A percentile compares a stretch with the other conserved stretches of the same genome.
Conservation (phyloP, 2,113 vertebrate species). For the Gila orcuttii region DNA sequence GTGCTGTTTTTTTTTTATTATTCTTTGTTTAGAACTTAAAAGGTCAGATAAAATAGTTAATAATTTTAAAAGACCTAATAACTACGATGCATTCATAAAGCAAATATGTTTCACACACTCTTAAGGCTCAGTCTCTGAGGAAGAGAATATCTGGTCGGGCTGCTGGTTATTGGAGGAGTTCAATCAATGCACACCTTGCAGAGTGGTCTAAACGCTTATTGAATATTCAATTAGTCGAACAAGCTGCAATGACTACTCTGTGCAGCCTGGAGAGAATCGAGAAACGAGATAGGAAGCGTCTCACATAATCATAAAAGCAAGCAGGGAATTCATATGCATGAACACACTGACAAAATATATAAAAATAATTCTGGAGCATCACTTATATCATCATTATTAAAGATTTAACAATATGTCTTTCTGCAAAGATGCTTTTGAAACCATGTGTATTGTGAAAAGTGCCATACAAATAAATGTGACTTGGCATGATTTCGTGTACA, state of each 20-base stretch:
- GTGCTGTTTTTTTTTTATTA: no score
- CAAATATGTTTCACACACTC: no score
- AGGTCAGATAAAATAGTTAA: no score
- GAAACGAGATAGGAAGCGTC: neutral
- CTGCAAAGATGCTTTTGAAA: no score
- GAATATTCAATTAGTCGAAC: slow-evolving; percentile 53
- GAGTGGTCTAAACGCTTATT: slow-evolving; percentile 44
- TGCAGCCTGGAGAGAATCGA: neutral
- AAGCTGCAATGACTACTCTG: slow-evolving; percentile 27
- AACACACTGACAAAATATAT: neutral
- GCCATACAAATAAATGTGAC: no score
- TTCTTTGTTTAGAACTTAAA: no score
- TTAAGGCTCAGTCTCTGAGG: no score
- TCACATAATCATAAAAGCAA: slow-evolving; percentile 5
- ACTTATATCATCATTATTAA: neutral
- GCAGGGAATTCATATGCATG: neutral
- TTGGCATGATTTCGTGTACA: no score
- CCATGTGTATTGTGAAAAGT: no score
- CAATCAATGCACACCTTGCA: slow-evolving; percentile 35
- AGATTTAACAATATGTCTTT: neutral
- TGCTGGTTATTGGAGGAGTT: slow-evolving; percentile 21
- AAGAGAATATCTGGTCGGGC: neutral
- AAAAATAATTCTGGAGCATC: neutral
- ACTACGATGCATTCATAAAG: no score
- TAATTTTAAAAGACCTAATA: no score